Percentiles rank a stretch among this genome's conserved stretches.
Evolutionary conservation across 2,888 invertebrate species (phyloP).

Genomic region (Apoda limacodes): DNA sequence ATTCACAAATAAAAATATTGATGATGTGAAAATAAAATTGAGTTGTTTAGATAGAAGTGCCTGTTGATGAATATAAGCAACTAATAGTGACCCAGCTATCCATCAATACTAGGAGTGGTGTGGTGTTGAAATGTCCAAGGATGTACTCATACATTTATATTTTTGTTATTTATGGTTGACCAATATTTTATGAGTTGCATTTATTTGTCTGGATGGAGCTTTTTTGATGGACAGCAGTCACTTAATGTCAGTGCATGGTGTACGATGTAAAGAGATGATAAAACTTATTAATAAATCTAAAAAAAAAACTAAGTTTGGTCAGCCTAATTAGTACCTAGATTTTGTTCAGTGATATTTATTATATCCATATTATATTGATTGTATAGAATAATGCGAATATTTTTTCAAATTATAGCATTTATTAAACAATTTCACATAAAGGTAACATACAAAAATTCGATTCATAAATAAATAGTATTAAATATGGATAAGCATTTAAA

Average conservation of each 20-base stretch:
- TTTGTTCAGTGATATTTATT: too few species aligned
- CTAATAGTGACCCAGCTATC: conserved; percentile 32
- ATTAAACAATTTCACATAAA: conserved; percentile 65
- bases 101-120: too few species aligned
- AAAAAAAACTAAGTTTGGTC: too few species aligned
- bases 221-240: conserved; percentile 36
- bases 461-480: conserved; percentile 52
- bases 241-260: conserved; percentile 36
- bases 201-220: too few species aligned
- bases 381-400: conserved; percentile 62
- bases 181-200: too few species aligned
- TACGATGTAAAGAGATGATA: too few species aligned
- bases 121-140: too few species aligned
- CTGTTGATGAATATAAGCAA: conserved; percentile 48
- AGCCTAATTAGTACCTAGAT: too few species aligned
- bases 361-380: conserved; percentile 23
- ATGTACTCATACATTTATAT: too few species aligned
- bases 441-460: conserved; percentile 61
- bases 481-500: conserved; percentile 55
- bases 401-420: conserved; percentile 61
- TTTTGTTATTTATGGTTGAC: too few species aligned
- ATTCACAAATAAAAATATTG: conserved; percentile 39
- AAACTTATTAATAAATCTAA: too few species aligned
- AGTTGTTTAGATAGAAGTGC: conserved; percentile 48
- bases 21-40: conserved; percentile 43